These are phyloP conservation scores for Stegana nigrithorax DNA, from an alignment of 2,888 invertebrate species.

Conservation along the genomic window DNA sequence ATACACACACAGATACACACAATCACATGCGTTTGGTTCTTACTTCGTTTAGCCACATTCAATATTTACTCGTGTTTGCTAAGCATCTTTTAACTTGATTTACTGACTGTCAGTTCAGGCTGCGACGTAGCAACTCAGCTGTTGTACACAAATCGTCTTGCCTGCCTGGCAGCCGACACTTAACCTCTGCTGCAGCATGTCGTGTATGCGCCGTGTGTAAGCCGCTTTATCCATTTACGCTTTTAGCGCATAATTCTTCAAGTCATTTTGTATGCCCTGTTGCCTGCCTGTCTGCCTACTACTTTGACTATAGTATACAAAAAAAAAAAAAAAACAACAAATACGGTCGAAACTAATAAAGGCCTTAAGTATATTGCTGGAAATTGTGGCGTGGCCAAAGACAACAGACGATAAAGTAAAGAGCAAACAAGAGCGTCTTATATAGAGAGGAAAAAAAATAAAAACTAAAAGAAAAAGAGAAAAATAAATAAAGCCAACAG, in stretches of 20 bases:
- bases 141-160: no score
- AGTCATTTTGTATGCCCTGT: conserved; percentile 7
- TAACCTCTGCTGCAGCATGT: no score
- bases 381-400: not conserved
- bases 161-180: no score
- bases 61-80: conserved; percentile 8
- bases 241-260: not conserved
- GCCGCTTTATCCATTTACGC: not conserved
- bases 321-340: not conserved
- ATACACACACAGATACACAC: no score
- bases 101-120: conserved; percentile 20
- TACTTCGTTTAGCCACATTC: not conserved
- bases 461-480: not conserved
- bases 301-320: not conserved
- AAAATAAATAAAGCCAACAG: not conserved
- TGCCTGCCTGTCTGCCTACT: not conserved
- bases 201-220: no score
- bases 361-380: not conserved
- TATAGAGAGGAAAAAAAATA: not conserved
- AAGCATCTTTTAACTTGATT: conserved; percentile 33
- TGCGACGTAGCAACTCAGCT: no score
- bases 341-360: conserved; percentile 8
- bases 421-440: not conserved
- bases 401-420: not conserved
- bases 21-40: no score